Conservation (phyloP, 2,797 vertebrate genomes). For the Vireo griseus region DNA sequence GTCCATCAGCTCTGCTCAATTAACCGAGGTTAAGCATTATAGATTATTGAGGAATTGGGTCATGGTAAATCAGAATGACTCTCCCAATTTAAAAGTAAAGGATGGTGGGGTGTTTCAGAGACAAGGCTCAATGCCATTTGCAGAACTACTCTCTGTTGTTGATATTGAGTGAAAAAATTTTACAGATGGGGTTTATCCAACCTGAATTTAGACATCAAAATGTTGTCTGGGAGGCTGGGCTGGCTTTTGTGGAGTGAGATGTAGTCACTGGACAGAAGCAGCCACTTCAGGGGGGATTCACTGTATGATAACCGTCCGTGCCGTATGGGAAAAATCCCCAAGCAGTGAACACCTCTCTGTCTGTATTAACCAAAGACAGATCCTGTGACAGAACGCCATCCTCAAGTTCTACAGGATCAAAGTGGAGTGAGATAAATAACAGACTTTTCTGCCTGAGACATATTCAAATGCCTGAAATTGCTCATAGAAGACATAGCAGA, state of each 20-base stretch:
- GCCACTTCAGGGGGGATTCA: neutral
- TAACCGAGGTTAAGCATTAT: slow-evolving; percentile 19
- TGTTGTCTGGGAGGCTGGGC: neutral
- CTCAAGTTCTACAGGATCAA: neutral
- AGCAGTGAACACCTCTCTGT: neutral
- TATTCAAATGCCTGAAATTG: neutral
- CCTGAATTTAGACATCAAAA: neutral
- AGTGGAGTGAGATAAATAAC: neutral
- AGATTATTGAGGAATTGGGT: neutral
- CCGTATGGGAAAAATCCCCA: neutral
- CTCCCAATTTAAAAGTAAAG: neutral
- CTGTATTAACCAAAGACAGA: neutral
- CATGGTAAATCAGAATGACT: slow-evolving; percentile 1
- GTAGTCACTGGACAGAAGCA: neutral
- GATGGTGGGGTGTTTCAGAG: neutral
- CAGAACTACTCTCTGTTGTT: neutral
- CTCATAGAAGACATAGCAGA: neutral
- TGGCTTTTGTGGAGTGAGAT: neutral
- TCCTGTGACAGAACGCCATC: neutral
- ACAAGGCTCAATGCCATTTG: neutral
- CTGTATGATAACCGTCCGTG: neutral
- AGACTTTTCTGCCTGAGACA: neutral
- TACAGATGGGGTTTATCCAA: neutral
- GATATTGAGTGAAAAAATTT: neutral
- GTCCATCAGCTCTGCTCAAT: slow-evolving; percentile 20